Conservation (phyloP, 2,888 invertebrate species). For the Herminia tarsipennalis region DNA sequence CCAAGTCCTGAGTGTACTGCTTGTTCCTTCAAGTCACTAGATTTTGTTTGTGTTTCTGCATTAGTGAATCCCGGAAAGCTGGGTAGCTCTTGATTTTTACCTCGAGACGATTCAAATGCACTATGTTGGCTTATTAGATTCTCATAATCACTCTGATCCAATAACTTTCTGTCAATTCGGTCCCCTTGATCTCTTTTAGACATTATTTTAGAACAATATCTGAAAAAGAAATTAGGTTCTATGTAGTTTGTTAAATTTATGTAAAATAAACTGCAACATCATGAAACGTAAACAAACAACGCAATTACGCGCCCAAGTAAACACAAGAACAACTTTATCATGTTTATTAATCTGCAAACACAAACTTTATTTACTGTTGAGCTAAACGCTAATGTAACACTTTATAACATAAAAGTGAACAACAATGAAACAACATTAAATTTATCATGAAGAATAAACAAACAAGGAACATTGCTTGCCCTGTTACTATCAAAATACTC, state of each 20-base stretch:
- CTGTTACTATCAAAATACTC: slow-evolving; percentile 30
- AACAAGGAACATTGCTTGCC: slow-evolving; percentile 46
- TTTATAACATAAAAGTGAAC: not conserved
- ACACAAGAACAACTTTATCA: slow-evolving; percentile 24
- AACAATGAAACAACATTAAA: slow-evolving; percentile 12
- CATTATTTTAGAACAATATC: slow-evolving; percentile 61
- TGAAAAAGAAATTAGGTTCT: slow-evolving; percentile 37
- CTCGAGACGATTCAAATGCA: slow-evolving; percentile 76
- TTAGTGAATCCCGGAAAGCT: slow-evolving; percentile 82
- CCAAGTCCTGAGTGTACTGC: slow-evolving; percentile 72
- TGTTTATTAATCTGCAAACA: not conserved
- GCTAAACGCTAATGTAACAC: not conserved
- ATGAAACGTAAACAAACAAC: slow-evolving; percentile 77
- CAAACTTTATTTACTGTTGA: not conserved
- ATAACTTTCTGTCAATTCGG: slow-evolving; percentile 78
- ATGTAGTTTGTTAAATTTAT: slow-evolving; percentile 11
- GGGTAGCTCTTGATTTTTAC: slow-evolving; percentile 78
- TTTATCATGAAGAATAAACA: slow-evolving; percentile 47
- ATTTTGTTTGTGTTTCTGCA: slow-evolving; percentile 83
- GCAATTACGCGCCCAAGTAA: slow-evolving; percentile 71
- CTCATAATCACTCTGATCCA: slow-evolving; percentile 81
- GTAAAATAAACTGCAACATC: slow-evolving; percentile 43
- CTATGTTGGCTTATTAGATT: slow-evolving; percentile 81
- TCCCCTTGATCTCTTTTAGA: slow-evolving; percentile 81
- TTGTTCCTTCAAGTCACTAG: slow-evolving; percentile 75